A percentile compares a stretch with the other conserved stretches of the same genome.
Conservation (phyloP, 2,797 vertebrate species). For the Gymnoscopelus braueri region DNA sequence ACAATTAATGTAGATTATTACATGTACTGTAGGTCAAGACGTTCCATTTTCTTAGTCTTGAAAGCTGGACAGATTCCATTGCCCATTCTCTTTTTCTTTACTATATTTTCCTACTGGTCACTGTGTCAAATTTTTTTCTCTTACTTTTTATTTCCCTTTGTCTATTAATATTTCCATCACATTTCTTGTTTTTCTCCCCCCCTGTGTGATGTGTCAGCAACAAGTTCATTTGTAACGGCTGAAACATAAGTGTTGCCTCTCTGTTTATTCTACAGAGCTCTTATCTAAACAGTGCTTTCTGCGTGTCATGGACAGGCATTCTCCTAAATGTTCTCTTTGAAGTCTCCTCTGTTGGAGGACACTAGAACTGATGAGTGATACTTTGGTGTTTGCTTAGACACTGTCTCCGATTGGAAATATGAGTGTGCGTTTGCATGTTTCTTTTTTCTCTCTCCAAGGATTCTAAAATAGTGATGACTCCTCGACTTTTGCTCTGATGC, state of each 20-base stretch:
- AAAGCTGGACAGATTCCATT: no score
- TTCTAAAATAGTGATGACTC: no score
- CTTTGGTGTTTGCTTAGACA: constrained; percentile 31
- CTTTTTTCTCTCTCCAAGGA: no score
- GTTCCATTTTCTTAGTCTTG: no score
- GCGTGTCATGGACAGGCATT: neutral
- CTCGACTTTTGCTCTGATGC: no score
- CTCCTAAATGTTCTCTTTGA: constrained; percentile 25
- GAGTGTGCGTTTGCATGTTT: neutral
- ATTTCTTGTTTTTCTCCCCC: no score
- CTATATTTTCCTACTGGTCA: no score
- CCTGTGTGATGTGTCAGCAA: no score
- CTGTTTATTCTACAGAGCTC: constrained; percentile 10
- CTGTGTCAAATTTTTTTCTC: no score
- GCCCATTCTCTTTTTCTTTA: no score
- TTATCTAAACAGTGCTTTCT: constrained; percentile 3
- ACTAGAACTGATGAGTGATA: constrained; percentile 25
- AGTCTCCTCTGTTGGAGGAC: constrained; percentile 18
- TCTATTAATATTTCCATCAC: no score
- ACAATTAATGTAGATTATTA: neutral
- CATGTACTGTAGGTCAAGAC: neutral
- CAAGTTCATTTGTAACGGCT: neutral
- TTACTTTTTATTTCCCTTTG: no score
- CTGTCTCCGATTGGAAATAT: constrained; percentile 29
- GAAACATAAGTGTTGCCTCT: constrained; percentile 5